A percentile compares a stretch with the other conserved stretches of the same genome.
Conservation (phyloP, 92 coral and sea anemone genomes). For the Siderastrea radians region DNA sequence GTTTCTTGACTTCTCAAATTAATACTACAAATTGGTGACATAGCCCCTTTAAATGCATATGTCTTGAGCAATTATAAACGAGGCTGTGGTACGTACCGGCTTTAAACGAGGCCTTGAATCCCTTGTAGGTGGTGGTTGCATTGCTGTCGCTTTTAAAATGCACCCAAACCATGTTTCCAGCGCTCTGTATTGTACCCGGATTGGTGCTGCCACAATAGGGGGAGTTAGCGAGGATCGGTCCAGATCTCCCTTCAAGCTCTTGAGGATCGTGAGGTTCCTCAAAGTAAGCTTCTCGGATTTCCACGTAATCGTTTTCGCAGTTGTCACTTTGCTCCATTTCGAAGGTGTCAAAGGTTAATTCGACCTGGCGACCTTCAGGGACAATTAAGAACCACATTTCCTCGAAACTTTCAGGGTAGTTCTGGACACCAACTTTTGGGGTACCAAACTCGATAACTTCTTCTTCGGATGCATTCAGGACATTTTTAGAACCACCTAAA, state of each 20-base stretch:
- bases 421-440: background rate
- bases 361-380: slow-evolving; percentile 11
- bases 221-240: background rate
- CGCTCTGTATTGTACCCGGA: slow-evolving; percentile 7
- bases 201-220: slow-evolving; percentile 6
- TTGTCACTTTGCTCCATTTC: slow-evolving; percentile 16
- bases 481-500: background rate
- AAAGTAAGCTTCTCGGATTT: slow-evolving; percentile 3
- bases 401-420: background rate
- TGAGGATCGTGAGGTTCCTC: background rate
- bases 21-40: too few species aligned
- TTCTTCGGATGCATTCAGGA: slow-evolving; percentile 13
- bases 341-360: slow-evolving; percentile 7
- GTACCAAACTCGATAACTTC: background rate
- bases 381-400: background rate
- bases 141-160: slow-evolving; percentile 9
- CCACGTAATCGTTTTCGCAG: slow-evolving; percentile 18
- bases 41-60: too few species aligned
- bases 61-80: too few species aligned
- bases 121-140: slow-evolving; percentile 14
- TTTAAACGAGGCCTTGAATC: slow-evolving; percentile 32
- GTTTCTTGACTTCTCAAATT: too few species aligned
- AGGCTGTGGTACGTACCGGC: slow-evolving; percentile 2
- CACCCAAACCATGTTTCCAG: slow-evolving; percentile 30
- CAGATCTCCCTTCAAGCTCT: background rate